These are phyloP conservation scores for Orthonychiurus folsomi DNA, from an alignment of 2,888 invertebrate species.

Conservation along the genomic window DNA sequence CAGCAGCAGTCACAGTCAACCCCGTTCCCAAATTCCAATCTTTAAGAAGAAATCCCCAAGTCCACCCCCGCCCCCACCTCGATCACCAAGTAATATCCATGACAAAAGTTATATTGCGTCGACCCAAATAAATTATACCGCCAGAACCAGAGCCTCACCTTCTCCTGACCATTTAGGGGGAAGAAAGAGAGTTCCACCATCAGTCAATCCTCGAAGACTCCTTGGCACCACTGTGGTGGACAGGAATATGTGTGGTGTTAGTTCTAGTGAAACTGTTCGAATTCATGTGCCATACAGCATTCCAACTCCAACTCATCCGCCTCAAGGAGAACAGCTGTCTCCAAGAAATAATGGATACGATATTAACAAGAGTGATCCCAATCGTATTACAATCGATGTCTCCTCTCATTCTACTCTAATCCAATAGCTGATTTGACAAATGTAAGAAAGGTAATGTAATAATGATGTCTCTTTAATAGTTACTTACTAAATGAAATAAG, in stretches of 20 bases:
- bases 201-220: conserved; percentile 21
- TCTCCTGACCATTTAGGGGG: neutral
- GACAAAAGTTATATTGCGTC: neutral
- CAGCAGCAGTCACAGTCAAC: neutral
- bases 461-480: too few relatives aligned
- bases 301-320: neutral
- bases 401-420: conserved; percentile 19
- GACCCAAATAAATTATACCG: neutral
- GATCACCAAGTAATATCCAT: neutral
- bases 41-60: neutral
- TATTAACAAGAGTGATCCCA: conserved; percentile 36
- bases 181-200: conserved; percentile 23
- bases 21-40: neutral
- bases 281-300: conserved; percentile 37
- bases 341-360: conserved; percentile 22
- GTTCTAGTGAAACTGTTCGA: conserved; percentile 30
- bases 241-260: neutral
- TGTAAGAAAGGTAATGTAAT: too few relatives aligned
- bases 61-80: conserved; percentile 11
- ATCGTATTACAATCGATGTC: conserved; percentile 39
- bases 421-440: too few relatives aligned
- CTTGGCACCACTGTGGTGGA: neutral
- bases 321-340: neutral
- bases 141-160: neutral
- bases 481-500: too few relatives aligned